Evolutionary conservation across 1,140 invertebrate genomes (phyloP), one percentile per base, ranked within the genome.

Genomic region (Drosophila azteca): DNA sequence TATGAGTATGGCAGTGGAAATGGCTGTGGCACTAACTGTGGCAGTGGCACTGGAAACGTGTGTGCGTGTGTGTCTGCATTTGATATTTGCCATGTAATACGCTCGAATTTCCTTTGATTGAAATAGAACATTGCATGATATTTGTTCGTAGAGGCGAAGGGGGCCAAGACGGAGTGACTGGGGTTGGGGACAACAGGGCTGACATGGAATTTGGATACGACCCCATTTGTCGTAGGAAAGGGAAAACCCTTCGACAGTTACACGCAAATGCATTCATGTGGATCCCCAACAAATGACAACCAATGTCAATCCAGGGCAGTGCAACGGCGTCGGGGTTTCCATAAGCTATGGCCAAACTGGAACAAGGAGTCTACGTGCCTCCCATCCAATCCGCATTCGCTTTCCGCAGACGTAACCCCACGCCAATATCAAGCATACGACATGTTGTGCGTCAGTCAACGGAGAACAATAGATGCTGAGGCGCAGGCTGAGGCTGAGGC

Each of bases 81-180:
- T 51, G 54, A 51, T 44, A 52, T 66, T 66, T 41, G 51, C 35
- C 0, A 39, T 44, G 64, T 20, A 65, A 68, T 57, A 51, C 44
- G 63, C 63, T 68, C 44, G 29, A 69, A 31, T 49, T 48, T 72
- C 64, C 51, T 63, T 54, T 71, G 70, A 73, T 73, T 73, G 71
- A 73, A 73, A 72, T 53, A 29, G 51, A 72, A 73, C 68, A 73
- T 63, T 49, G 64, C 66, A 69, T 44, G 66, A 69, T 53, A 73
- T 73, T 72, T 45, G 58, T 50, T 50, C 61, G 22, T 11, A 22
- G 26, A 2, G 35, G 17, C 0, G 17, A 20, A 20, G 17, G 17
- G 17, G 17, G 17, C 17, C 17, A 1, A 20, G 17, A 20, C 1
- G 17, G 17, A 20, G 17, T 26, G 26, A 24, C 22, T 26, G 29